Percentiles rank a stretch among this genome's conserved stretches.
These are phyloP conservation scores for Sinodicranocentrus sp. DNA, from an alignment of 2,888 invertebrate genomes.

Conservation along the genomic window DNA sequence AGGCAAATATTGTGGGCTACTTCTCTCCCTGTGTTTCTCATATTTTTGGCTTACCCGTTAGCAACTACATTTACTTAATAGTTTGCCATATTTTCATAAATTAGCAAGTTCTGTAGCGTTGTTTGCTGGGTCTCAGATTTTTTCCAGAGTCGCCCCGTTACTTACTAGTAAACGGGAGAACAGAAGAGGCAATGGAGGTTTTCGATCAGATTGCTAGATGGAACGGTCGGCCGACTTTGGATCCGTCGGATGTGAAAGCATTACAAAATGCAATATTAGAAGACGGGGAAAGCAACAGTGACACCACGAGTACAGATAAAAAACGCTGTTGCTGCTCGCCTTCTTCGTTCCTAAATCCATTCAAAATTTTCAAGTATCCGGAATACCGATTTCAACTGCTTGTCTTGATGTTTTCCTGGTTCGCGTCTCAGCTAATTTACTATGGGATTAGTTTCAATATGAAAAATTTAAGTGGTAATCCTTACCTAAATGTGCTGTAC, in stretches of 20 bases:
- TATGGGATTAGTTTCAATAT: slow-evolving; percentile 73
- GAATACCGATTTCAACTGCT: slow-evolving; percentile 58
- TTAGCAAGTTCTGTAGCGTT: no score
- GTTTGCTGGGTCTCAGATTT: no score
- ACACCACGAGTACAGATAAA: no score
- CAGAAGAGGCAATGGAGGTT: slow-evolving; percentile 70
- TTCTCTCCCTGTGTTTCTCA: slow-evolving; percentile 61
- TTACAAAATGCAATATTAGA: slow-evolving; percentile 56
- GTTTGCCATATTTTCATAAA: no score
- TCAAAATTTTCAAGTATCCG: slow-evolving; percentile 46
- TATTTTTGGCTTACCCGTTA: slow-evolving; percentile 71
- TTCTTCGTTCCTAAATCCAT: slow-evolving; percentile 33
- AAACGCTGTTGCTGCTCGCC: not conserved
- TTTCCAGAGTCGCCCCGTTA: slow-evolving; percentile 74
- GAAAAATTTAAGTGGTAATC: slow-evolving; percentile 70
- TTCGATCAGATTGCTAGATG: slow-evolving; percentile 74
- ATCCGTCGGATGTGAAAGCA: slow-evolving; percentile 57
- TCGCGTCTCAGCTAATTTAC: slow-evolving; percentile 69
- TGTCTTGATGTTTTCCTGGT: slow-evolving; percentile 72
- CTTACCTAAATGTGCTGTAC: slow-evolving; percentile 72
- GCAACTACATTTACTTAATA: no score
- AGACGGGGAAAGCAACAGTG: slow-evolving; percentile 4
- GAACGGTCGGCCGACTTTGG: slow-evolving; percentile 64
- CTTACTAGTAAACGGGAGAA: slow-evolving; percentile 66
- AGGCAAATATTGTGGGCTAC: slow-evolving; percentile 63